Percentiles rank a stretch among this genome's conserved stretches.
phyloP scores from a whole-genome alignment of 2,797 vertebrate species.

The Heteromormyrus szaboi region DNA sequence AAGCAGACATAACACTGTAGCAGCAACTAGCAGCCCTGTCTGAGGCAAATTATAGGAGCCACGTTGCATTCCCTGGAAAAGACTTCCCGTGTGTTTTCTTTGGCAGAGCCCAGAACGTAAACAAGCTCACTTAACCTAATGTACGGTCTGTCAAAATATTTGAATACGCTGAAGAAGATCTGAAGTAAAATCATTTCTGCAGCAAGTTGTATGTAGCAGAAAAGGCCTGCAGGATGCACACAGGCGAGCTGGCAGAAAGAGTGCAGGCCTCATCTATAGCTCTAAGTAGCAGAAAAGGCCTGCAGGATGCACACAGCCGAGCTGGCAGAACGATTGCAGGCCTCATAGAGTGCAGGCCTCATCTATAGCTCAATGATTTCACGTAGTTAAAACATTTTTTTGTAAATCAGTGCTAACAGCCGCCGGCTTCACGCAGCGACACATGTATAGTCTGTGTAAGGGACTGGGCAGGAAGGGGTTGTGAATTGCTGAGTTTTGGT shows the following conservation, averaged over 20 bases:
- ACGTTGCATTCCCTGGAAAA: slow-evolving; percentile 13
- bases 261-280: not conserved
- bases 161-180: not conserved
- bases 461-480: not conserved
- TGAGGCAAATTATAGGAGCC: slow-evolving; percentile 6
- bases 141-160: slow-evolving; percentile 17
- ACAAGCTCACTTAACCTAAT: slow-evolving; percentile 21
- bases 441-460: not conserved
- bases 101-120: slow-evolving; percentile 6
- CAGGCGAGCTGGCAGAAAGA: too few species aligned
- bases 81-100: slow-evolving; percentile 5
- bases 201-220: not conserved
- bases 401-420: not conserved
- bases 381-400: not conserved
- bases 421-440: not conserved
- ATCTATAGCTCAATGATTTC: not conserved
- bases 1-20: not conserved
- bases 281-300: not conserved
- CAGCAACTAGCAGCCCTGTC: not conserved
- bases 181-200: slow-evolving; percentile 16
- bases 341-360: not conserved
- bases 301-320: not conserved
- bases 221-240: not conserved
- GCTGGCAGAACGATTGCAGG: too few species aligned
- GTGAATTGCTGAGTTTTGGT: not conserved